A percentile compares a stretch with the other conserved stretches of the same genome.
Conservation (phyloP, 2,113 vertebrate species). For the Mustelus asterias region DNA sequence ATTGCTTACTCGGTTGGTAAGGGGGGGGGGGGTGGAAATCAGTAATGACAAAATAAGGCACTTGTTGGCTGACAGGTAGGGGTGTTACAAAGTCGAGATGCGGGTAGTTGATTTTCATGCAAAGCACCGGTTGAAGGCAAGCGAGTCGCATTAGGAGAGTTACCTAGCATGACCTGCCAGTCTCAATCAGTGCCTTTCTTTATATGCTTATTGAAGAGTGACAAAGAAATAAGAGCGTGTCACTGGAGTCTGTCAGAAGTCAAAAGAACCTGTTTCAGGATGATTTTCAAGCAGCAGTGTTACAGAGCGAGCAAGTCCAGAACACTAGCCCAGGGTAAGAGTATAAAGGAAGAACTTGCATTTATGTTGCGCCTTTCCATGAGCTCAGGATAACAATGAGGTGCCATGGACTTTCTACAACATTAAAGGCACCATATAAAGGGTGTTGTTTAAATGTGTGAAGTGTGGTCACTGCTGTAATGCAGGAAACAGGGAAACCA, state of each 20-base stretch:
- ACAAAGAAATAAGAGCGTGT: neutral
- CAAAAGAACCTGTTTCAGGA: neutral
- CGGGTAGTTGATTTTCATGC: neutral
- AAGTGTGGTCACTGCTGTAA: neutral
- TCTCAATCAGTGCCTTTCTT: neutral
- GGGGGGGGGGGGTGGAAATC: no score
- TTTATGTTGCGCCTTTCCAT: neutral
- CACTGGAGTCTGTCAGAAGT: neutral
- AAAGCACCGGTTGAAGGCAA: neutral
- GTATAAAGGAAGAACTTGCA: neutral
- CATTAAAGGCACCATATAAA: neutral
- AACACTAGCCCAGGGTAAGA: neutral
- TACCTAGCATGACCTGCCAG: neutral
- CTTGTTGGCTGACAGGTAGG: neutral
- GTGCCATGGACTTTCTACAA: neutral
- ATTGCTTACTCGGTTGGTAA: neutral
- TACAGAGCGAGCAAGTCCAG: neutral
- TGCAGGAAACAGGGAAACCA: neutral
- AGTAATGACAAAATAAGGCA: neutral
- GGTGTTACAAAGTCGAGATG: neutral
- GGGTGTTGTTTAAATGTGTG: neutral
- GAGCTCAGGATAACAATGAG: neutral
- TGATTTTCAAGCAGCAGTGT: neutral
- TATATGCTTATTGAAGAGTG: neutral
- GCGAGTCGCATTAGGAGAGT: neutral